Percentiles rank a stretch among this genome's conserved stretches.
phyloP scores from a whole-genome alignment of 2,113 vertebrate genomes.

The Saccopteryx leptura region DNA sequence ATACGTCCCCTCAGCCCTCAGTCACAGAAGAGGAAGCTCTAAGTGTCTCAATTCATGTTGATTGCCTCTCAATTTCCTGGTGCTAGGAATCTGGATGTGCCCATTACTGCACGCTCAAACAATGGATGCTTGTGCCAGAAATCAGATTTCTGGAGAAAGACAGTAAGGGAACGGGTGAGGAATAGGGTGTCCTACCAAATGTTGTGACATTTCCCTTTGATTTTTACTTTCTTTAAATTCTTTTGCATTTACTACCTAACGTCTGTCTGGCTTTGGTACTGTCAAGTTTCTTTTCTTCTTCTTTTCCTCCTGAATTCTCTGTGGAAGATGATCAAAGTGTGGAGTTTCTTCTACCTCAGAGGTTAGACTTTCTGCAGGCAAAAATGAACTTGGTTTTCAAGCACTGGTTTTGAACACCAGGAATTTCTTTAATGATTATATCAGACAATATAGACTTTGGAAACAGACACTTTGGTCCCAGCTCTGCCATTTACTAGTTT shows the following conservation, averaged over 20 bases:
- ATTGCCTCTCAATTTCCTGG: constrained; percentile 45
- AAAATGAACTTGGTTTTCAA: constrained; percentile 64
- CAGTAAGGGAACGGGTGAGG: constrained; percentile 27
- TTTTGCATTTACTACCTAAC: constrained; percentile 53
- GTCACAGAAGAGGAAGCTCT: constrained; percentile 67
- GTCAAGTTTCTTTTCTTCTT: constrained; percentile 55
- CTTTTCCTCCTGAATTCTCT: constrained; percentile 62
- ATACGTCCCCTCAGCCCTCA: constrained; percentile 62
- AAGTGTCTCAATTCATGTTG: constrained; percentile 72
- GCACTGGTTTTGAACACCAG: constrained; percentile 61
- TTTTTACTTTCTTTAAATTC: constrained; percentile 60
- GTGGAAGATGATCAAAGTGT: constrained; percentile 76
- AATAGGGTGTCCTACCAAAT: not conserved
- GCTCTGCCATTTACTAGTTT: constrained; percentile 42
- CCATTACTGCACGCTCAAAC: constrained; percentile 22
- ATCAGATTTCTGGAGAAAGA: constrained; percentile 19
- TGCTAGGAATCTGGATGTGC: constrained; percentile 58
- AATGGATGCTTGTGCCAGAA: not conserved
- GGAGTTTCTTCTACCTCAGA: constrained; percentile 67
- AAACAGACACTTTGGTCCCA: constrained; percentile 39
- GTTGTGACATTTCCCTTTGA: constrained; percentile 63
- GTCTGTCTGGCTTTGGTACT: constrained; percentile 32
- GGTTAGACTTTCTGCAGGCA: constrained; percentile 64
- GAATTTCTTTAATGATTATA: constrained; percentile 68
- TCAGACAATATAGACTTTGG: constrained; percentile 10